Evolutionary conservation across 2,797 vertebrate species (phyloP).

Genomic region (Chanos chanos): DNA sequence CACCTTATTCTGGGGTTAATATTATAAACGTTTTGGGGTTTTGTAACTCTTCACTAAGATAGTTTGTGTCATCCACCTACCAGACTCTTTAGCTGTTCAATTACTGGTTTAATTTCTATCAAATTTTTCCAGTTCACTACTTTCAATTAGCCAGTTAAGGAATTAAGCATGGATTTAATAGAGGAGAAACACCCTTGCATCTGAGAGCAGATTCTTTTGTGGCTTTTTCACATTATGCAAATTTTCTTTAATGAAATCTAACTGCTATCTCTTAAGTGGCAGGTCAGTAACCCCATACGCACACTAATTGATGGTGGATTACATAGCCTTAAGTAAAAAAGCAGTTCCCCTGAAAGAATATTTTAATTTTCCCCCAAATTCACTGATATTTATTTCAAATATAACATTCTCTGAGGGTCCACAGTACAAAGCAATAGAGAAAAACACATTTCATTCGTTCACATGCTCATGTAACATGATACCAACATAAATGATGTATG

Average conservation of each 20-base stretch:
- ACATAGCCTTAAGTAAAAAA: constrained; percentile 3
- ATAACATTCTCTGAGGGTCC: neutral
- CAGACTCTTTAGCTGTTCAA: constrained; percentile 29
- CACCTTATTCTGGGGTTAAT: too few relatives aligned
- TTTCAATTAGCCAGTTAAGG: constrained; percentile 32
- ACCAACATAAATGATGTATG: too few relatives aligned
- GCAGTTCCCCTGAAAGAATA: neutral
- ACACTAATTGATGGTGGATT: constrained; percentile 2
- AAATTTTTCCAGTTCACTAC: constrained; percentile 13
- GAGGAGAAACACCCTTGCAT: constrained; percentile 15
- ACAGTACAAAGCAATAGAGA: neutral
- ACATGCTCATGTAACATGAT: too few relatives aligned
- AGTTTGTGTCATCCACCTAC: constrained; percentile 24
- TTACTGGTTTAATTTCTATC: constrained; percentile 24
- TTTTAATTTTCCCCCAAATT: neutral
- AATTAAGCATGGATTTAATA: constrained; percentile 29
- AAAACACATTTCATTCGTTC: too few relatives aligned
- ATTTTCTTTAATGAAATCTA: constrained; percentile 23
- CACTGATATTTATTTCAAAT: neutral
- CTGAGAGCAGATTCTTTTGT: constrained; percentile 34
- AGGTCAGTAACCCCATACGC: constrained; percentile 22
- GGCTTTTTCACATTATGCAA: neutral
- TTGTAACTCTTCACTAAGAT: too few relatives aligned
- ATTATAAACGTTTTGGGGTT: too few relatives aligned
- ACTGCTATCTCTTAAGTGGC: constrained; percentile 17